Percentiles rank a stretch among this genome's conserved stretches.
These are phyloP conservation scores for Bombyx mandarina DNA, from an alignment of 1,140 invertebrate genomes.

Conservation along the genomic window DNA sequence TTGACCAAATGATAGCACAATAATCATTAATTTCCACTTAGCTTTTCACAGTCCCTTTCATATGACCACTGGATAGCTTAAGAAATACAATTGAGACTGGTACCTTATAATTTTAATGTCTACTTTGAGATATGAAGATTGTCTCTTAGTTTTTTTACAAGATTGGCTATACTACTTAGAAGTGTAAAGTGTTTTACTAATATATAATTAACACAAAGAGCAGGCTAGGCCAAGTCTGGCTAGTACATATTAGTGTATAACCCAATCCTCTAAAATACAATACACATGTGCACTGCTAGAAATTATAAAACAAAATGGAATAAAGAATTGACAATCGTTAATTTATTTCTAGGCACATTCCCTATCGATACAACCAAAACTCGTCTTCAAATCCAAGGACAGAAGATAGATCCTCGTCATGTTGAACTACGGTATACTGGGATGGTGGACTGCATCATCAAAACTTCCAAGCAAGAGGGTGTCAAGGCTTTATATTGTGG, in stretches of 20 bases:
- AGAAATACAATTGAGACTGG: no score
- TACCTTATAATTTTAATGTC: no score
- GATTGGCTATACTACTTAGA: not conserved
- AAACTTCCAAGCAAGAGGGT: conserved; percentile 54
- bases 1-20: no score
- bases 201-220: not conserved
- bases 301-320: not conserved
- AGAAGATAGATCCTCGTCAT: conserved; percentile 84
- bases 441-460: conserved; percentile 89
- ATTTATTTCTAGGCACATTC: conserved; percentile 86
- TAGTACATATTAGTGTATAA: not conserved
- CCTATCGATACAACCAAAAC: conserved; percentile 97
- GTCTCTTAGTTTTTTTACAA: no score
- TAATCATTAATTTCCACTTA: no score
- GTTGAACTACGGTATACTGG: conserved; percentile 87
- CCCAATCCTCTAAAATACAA: not conserved
- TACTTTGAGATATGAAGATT: no score
- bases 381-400: conserved; percentile 94
- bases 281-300: no score
- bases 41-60: no score
- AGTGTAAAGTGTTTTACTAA: not conserved
- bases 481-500: conserved; percentile 58
- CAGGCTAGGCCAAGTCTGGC: not conserved
- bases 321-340: not conserved
- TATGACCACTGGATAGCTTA: no score